Evolutionary conservation across 2,113 vertebrate species (phyloP).

Genomic region (Suricata suricatta): DNA sequence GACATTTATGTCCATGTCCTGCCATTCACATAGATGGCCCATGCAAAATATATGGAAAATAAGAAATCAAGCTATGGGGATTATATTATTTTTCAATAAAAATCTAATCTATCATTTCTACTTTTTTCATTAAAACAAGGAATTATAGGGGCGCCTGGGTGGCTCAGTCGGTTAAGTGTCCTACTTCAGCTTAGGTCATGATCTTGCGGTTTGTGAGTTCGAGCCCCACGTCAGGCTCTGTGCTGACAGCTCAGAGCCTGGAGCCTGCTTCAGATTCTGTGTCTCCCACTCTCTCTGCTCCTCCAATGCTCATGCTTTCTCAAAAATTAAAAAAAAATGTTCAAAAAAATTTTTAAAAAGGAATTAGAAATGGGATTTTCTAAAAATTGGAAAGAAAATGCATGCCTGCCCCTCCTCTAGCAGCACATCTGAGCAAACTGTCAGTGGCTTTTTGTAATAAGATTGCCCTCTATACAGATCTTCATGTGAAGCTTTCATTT

Average conservation of each 20-base stretch:
- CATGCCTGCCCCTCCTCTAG: not conserved
- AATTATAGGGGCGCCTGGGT: too few species aligned
- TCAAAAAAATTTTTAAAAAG: too few species aligned
- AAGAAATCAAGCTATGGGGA: not conserved
- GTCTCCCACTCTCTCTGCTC: too few species aligned
- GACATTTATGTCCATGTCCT: not conserved
- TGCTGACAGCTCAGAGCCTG: too few species aligned
- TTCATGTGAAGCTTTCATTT: not conserved
- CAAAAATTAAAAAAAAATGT: too few species aligned
- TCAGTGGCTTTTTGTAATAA: not conserved
- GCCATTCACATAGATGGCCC: not conserved
- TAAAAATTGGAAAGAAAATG: not conserved
- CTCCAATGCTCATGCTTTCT: too few species aligned
- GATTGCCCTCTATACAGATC: not conserved
- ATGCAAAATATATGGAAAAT: not conserved
- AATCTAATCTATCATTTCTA: not conserved
- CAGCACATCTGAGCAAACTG: not conserved
- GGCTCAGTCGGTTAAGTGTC: too few species aligned
- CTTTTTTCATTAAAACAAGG: not conserved
- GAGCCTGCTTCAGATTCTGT: too few species aligned
- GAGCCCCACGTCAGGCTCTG: too few species aligned
- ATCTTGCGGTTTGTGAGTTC: too few species aligned
- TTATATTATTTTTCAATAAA: conserved; percentile 7
- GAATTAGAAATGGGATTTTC: not conserved
- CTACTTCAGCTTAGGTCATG: too few species aligned